Evolutionary conservation across 2,888 invertebrate species (phyloP).

Genomic region (Temnothorax ravouxi): DNA sequence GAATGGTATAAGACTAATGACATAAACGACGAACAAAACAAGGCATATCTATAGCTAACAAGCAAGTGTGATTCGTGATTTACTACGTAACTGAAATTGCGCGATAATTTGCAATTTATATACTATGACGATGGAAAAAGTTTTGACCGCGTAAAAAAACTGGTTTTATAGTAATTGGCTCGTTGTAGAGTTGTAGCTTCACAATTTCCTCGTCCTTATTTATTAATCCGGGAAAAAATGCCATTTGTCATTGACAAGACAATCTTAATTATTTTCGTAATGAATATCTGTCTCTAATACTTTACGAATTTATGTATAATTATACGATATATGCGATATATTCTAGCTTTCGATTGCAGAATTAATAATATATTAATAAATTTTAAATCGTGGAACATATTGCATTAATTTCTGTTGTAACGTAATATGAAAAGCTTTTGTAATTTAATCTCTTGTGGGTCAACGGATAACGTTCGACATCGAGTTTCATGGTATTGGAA

Average conservation of each 20-base stretch:
- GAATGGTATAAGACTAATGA: conserved; percentile 42
- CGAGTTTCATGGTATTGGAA: conserved; percentile 45
- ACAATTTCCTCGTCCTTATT: not conserved
- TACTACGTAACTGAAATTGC: not conserved
- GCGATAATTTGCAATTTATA: conserved; percentile 1
- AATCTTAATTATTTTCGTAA: not conserved
- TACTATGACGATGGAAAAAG: not conserved
- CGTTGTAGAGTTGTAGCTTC: not conserved
- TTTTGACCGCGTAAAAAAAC: not conserved
- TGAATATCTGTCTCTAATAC: not conserved
- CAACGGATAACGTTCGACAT: conserved; percentile 51
- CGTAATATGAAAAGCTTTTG: conserved; percentile 47
- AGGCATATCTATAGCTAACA: conserved; percentile 17
- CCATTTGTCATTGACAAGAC: not conserved
- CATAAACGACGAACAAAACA: conserved; percentile 39
- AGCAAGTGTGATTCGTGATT: not conserved
- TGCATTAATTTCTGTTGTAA: conserved; percentile 44
- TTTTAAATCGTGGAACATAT: conserved; percentile 34
- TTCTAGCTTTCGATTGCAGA: not conserved
- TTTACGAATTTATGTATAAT: not conserved
- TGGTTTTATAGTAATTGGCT: not conserved
- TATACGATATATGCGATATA: not conserved
- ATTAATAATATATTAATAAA: conserved; percentile 41
- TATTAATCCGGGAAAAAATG: not conserved
- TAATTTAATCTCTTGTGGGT: conserved; percentile 57